These are phyloP conservation scores for Agelas oroides DNA, from an alignment of 37 sponge, comb jelly and placozoan species.

Conservation along the genomic window DNA sequence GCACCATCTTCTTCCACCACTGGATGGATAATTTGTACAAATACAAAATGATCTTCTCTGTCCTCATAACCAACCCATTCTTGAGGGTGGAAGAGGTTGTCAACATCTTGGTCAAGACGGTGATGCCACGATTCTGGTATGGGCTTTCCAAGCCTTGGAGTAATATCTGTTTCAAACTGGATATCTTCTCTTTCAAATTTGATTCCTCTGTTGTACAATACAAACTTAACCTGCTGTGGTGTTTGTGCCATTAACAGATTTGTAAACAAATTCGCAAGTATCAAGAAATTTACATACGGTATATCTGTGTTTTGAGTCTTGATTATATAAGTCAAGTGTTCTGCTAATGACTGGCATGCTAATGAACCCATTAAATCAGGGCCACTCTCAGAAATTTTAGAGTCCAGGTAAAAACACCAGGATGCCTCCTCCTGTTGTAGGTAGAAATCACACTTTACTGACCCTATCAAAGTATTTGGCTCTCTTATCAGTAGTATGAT, in stretches of 20 bases:
- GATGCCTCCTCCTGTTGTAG: background rate
- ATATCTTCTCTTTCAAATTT: background rate
- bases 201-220: background rate
- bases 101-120: conserved; percentile 41
- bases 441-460: background rate
- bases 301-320: no score
- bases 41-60: conserved; percentile 21
- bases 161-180: background rate
- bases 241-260: background rate
- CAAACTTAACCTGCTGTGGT: background rate
- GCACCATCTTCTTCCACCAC: background rate
- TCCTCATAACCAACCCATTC: conserved; percentile 75
- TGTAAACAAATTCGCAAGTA: background rate
- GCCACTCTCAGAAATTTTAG: background rate
- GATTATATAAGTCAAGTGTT: background rate
- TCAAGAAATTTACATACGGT: no score
- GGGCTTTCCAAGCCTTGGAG: conserved; percentile 18
- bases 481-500: background rate
- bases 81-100: conserved; percentile 46
- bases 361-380: background rate
- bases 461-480: background rate
- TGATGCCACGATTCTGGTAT: conserved; percentile 39
- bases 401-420: background rate
- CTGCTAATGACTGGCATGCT: background rate
- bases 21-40: conserved; percentile 51